phyloP scores from a whole-genome alignment of 2,113 vertebrate genomes.

The Ailurus styani region DNA sequence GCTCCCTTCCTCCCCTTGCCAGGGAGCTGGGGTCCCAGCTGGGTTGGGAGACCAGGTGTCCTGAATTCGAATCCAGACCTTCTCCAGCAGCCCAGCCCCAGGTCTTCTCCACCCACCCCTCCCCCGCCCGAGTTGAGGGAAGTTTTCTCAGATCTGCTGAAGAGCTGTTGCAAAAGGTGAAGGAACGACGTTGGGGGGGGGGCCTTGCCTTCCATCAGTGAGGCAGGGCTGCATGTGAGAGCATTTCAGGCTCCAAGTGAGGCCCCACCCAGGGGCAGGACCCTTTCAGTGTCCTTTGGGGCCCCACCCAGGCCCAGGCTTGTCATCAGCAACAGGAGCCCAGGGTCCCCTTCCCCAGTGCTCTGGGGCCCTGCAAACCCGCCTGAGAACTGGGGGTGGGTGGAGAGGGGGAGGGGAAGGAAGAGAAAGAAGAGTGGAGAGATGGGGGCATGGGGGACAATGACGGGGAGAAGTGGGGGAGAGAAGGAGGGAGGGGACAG shows the following conservation, averaged over 20 bases:
- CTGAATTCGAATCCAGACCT: neutral
- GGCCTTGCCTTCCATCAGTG: neutral
- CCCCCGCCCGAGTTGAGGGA: neutral
- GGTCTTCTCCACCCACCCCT: neutral
- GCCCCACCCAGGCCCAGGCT: neutral
- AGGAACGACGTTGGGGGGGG: neutral
- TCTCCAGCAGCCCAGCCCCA: fast-evolving
- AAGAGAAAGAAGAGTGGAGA: neutral
- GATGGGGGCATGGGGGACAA: neutral
- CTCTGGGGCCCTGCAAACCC: neutral
- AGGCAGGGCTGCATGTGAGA: neutral
- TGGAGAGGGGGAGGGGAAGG: neutral
- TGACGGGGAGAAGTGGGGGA: too few species aligned
- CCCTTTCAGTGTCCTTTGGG: neutral
- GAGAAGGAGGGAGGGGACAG: too few species aligned
- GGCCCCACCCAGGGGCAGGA: too few species aligned
- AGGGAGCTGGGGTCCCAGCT: neutral
- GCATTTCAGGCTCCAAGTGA: neutral
- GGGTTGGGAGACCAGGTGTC: neutral
- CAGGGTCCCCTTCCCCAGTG: too few species aligned
- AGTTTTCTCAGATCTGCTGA: neutral
- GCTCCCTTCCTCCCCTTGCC: fast-evolving
- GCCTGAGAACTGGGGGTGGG: neutral
- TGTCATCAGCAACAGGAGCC: neutral
- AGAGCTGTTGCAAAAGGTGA: too few species aligned